Base-by-base conservation (phyloP, 1,140 invertebrate genomes). In the Muscidifurax raptorellus region DNA sequence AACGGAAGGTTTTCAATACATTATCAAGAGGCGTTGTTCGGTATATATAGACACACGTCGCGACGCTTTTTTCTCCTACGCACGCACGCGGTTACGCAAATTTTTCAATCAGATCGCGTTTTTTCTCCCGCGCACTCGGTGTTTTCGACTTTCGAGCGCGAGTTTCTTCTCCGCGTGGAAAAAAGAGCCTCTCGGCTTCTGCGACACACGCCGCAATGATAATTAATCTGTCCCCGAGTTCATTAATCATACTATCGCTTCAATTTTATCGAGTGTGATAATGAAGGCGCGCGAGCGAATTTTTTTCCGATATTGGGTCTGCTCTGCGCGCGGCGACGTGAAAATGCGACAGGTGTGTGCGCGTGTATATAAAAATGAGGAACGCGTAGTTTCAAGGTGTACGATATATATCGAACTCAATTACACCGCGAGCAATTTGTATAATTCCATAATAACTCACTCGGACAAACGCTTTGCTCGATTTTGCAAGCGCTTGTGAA, bases 201-300 rank as follows among this genome's bases (percentile, higher is more conserved):
- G 1, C 15, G 13, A 47, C 44, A 47, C 13, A 47, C 44, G 52
- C 52, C 6, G n/a, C 36, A 18, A 32, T 10, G n/a, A 75, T 77
- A 28, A 69, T 77, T 28, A 77, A 69, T 77, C 25, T 5, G 9
- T 30, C 52, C 7, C 18, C 9, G 44, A 67, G 64, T 77, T 67
- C 30, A 83, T 77, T 83, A 77, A 72, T 83, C 64, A 72, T 59
- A 18, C 12, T 71, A 83, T 83, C 66, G 25, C 25, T 71, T 52
- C 36, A 83, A 32, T 47, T 47, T 64, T 40, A 75, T 76, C 59
- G 28, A 44, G n/a, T 10, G 36, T 47, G 74, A 77, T 83, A 66
- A 72, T 72, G 66, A 80, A 27, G 0, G 59, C 30, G 27, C 18
- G 18, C 9, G n/a, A n/a, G 36, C 30, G 25, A 52, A 4, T 36